Evolutionary conservation across 2,888 invertebrate species (phyloP).

Genomic region (Drosophila koepferae): DNA sequence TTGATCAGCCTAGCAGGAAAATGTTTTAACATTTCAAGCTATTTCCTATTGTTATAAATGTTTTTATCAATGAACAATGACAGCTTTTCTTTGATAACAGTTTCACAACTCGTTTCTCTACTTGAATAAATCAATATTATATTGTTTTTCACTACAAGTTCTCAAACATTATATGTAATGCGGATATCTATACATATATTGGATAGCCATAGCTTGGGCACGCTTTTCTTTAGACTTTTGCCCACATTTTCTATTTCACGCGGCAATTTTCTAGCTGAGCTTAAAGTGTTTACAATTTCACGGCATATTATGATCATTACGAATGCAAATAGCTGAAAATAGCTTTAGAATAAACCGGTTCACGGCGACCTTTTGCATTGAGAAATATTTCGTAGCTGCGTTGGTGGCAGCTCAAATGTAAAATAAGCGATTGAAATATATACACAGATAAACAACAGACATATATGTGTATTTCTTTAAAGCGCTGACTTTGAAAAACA

Average conservation of each 20-base stretch:
- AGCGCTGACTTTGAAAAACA: constrained; percentile 27
- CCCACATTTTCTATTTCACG: not conserved
- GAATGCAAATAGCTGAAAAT: constrained; percentile 67
- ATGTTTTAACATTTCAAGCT: not conserved
- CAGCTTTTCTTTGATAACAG: not conserved
- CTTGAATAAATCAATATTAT: not conserved
- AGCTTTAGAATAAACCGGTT: constrained; percentile 68
- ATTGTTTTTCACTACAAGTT: not conserved
- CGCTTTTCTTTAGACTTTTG: not conserved
- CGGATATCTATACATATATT: not conserved
- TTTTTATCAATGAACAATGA: not conserved
- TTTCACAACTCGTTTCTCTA: not conserved
- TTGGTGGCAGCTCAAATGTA: constrained; percentile 61
- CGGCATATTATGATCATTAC: constrained; percentile 71
- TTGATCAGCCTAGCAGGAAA: not conserved
- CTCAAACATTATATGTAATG: not conserved
- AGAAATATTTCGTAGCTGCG: constrained; percentile 69
- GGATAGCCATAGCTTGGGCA: not conserved
- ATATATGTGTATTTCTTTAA: not conserved
- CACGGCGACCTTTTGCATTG: constrained; percentile 71
- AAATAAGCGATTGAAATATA: constrained; percentile 49
- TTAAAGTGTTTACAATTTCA: constrained; percentile 73
- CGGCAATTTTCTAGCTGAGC: constrained; percentile 39
- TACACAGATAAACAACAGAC: not conserved
- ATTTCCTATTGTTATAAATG: not conserved